Evolutionary conservation across 2,113 vertebrate genomes (phyloP), one percentile per base, ranked within the genome.

Genomic region (Mungos mungo): DNA sequence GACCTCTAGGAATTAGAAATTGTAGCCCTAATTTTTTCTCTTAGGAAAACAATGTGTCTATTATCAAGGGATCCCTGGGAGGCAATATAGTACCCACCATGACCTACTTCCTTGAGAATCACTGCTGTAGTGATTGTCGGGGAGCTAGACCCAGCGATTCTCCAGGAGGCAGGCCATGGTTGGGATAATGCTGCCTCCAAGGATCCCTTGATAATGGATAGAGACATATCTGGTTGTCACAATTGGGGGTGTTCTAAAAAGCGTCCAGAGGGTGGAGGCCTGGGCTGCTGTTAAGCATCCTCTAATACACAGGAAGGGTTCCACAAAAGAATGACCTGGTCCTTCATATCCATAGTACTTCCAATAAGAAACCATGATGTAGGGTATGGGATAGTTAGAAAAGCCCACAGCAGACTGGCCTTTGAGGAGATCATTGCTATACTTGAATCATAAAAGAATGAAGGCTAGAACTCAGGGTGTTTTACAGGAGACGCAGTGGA

Each of bases 101-200:
- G 57, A 18, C 21, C 57, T 57, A 23, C 57, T 6, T 60, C 21
- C 7, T 23, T 60, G 21, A 60, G 57, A 60, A 60, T 60, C 57
- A 60, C 57, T 60, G 57, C 19, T 60, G 19, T 60, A 23, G 2
- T 65, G 81, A 19, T 63, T 72, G 35, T 85, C 57, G 7, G 21
- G 57, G 19, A 60, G 57, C 19, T 60, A 23, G 57, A 23, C 19
- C 0, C 76, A 33, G 2, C 65, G 80, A 21, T 69, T 79, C 45
- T 88, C 19, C 47, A 79, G 21, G 4, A 29, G 23, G 5, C 7
- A 0, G 7, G 5, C 8, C 23, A 65, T 0, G 57, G 1, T 27
- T 15, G 23, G 3, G 54, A 8, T 0, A 9, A 41, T 66, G 35
- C 60, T 77, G 27, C 27, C 14, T 57, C 6, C 8, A 18, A 50